A percentile compares a stretch with the other conserved stretches of the same genome.
These are phyloP conservation scores for Acanthurus leucopareius DNA, from an alignment of 2,797 vertebrate genomes.

Conservation along the genomic window DNA sequence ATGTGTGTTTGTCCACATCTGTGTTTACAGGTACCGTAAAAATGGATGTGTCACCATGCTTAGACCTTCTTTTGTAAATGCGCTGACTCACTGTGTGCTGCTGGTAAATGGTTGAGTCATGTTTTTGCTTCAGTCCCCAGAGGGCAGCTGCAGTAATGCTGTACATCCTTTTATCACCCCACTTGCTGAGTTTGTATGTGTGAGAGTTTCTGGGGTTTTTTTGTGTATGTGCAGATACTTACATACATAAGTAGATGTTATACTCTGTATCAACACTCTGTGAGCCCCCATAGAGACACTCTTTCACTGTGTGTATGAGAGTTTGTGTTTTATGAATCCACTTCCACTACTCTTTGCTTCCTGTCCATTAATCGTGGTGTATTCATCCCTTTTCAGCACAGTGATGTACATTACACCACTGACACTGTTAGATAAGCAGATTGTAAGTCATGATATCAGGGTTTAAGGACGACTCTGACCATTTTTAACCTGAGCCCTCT, in stretches of 20 bases:
- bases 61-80: conserved; percentile 24
- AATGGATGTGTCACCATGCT: conserved; percentile 1
- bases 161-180: conserved; percentile 52
- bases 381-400: conserved; percentile 14
- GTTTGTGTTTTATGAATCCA: conserved; percentile 44
- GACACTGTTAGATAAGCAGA: conserved; percentile 37
- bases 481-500: not conserved
- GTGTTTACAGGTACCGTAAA: conserved; percentile 15
- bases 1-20: not conserved
- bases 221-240: conserved; percentile 11
- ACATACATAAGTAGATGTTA: conserved; percentile 31
- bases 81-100: conserved; percentile 60
- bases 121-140: conserved; percentile 52
- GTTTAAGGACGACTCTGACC: conserved; percentile 16
- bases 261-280: conserved; percentile 27
- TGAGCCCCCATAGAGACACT: conserved; percentile 11
- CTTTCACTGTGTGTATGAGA: not conserved
- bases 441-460: conserved; percentile 25
- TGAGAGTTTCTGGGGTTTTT: not conserved
- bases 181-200: conserved; percentile 26
- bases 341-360: conserved; percentile 8
- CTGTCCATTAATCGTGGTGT: conserved; percentile 42
- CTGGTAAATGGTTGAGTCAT: conserved; percentile 70
- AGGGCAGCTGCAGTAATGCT: conserved; percentile 47
- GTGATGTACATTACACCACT: not conserved